Evolutionary conservation across 2,113 vertebrate genomes (phyloP).

Genomic region (Xiphias gladius): DNA sequence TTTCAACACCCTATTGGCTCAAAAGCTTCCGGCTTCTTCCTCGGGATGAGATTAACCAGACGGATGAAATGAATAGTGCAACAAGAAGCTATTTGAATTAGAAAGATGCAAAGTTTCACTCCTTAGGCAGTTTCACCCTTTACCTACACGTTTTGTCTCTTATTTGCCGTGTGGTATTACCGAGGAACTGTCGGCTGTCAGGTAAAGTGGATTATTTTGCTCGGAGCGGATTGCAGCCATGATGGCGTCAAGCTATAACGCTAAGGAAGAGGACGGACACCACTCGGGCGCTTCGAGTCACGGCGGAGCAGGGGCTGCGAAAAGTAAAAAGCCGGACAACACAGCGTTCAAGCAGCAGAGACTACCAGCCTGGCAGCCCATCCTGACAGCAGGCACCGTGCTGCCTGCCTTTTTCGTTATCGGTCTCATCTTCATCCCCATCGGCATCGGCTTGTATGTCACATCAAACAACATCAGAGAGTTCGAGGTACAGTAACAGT

Average conservation of each 20-base stretch:
- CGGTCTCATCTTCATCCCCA: slow-evolving; percentile 96
- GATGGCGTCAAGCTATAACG: slow-evolving; percentile 94
- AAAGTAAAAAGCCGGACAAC: slow-evolving; percentile 94
- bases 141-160: background rate
- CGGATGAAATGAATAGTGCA: background rate
- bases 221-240: slow-evolving; percentile 66
- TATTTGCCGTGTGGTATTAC: background rate
- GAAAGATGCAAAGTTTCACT: background rate
- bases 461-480: slow-evolving; percentile 97
- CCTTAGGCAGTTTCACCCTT: rapidly evolving
- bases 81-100: slow-evolving; percentile 24
- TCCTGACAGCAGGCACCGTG: slow-evolving; percentile 95
- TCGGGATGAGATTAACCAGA: slow-evolving; percentile 22
- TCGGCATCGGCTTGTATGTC: slow-evolving; percentile 96
- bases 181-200: background rate
- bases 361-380: slow-evolving; percentile 96
- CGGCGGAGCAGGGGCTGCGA: slow-evolving; percentile 75
- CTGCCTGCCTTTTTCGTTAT: slow-evolving; percentile 97
- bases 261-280: slow-evolving; percentile 90
- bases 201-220: slow-evolving; percentile 51
- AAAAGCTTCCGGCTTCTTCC: slow-evolving; percentile 75
- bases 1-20: slow-evolving; percentile 58
- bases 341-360: slow-evolving; percentile 98
- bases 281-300: slow-evolving; percentile 74
- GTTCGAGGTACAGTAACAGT: slow-evolving; percentile 86